phyloP scores from a whole-genome alignment of 1,140 invertebrate genomes.

The Conus betulinus region DNA sequence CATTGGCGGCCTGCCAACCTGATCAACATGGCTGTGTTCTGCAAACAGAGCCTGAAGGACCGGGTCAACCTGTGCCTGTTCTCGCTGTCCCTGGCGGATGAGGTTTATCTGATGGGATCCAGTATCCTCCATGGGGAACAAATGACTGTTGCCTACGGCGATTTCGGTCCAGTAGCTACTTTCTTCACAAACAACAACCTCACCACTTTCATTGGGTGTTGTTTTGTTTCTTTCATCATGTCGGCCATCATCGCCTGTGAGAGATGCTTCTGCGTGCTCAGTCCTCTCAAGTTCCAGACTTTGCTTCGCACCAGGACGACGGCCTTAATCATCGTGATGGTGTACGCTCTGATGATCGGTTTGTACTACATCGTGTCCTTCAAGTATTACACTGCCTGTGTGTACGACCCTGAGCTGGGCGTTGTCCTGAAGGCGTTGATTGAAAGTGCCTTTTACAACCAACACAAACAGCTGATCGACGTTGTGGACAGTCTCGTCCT shows the following conservation, averaged over 20 bases:
- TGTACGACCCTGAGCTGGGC: not conserved
- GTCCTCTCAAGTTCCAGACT: not conserved
- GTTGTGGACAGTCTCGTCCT: not conserved
- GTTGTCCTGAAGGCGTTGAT: not conserved
- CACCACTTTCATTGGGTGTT: not conserved
- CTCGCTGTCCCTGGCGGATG: not conserved
- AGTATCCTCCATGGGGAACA: not conserved
- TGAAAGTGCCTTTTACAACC: not conserved
- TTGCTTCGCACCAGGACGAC: not conserved
- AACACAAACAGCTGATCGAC: not conserved
- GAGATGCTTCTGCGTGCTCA: conserved; percentile 11
- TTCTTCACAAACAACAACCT: not conserved
- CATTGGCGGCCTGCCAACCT: too few species aligned
- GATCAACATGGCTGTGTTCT: too few species aligned
- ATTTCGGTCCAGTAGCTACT: not conserved
- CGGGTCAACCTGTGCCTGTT: not conserved
- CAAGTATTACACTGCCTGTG: not conserved
- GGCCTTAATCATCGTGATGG: not conserved
- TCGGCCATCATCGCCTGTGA: conserved; percentile 16
- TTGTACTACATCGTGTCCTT: not conserved
- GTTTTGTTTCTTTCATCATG: not conserved
- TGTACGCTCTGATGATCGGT: not conserved
- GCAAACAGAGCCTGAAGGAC: not conserved
- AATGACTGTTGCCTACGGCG: not conserved
- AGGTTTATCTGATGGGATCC: not conserved